Conservation (phyloP, 1,140 invertebrate genomes). For the Acromyrmex heyeri region DNA sequence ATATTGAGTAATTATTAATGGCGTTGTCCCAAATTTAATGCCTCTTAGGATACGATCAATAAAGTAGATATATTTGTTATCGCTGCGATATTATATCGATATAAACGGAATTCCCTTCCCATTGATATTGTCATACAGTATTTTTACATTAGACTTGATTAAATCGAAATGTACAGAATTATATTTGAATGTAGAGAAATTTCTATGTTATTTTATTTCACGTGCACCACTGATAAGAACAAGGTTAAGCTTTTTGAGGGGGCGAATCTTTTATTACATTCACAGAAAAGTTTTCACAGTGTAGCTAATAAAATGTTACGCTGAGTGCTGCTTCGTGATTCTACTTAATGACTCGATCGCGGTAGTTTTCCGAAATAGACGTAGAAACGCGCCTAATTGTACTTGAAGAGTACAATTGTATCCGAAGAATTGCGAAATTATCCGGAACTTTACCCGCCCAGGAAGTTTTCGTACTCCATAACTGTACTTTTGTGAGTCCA, state of each 20-base stretch:
- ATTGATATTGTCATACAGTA: neutral
- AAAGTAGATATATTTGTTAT: neutral
- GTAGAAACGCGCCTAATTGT: slow-evolving; percentile 38
- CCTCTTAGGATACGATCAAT: neutral
- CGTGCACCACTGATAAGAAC: neutral
- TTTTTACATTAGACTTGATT: slow-evolving; percentile 4
- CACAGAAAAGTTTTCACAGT: neutral
- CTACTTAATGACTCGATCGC: slow-evolving; percentile 19
- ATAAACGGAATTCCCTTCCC: neutral
- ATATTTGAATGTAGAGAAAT: neutral
- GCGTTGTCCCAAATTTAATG: neutral
- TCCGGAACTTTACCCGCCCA: slow-evolving; percentile 41
- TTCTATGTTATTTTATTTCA: neutral
- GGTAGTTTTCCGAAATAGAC: slow-evolving; percentile 26
- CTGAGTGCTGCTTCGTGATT: slow-evolving; percentile 15
- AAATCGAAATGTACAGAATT: neutral
- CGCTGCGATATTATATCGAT: neutral
- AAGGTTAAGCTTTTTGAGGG: neutral
- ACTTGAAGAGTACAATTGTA: slow-evolving; percentile 26
- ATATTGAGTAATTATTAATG: slow-evolving; percentile 2
- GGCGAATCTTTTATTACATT: neutral
- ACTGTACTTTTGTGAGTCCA: slow-evolving; percentile 54
- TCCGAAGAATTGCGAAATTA: slow-evolving; percentile 53
- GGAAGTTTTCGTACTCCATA: slow-evolving; percentile 61
- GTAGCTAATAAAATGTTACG: slow-evolving; percentile 14